phyloP scores from a whole-genome alignment of 2,797 vertebrate genomes.

The Cyclura pinguis region DNA sequence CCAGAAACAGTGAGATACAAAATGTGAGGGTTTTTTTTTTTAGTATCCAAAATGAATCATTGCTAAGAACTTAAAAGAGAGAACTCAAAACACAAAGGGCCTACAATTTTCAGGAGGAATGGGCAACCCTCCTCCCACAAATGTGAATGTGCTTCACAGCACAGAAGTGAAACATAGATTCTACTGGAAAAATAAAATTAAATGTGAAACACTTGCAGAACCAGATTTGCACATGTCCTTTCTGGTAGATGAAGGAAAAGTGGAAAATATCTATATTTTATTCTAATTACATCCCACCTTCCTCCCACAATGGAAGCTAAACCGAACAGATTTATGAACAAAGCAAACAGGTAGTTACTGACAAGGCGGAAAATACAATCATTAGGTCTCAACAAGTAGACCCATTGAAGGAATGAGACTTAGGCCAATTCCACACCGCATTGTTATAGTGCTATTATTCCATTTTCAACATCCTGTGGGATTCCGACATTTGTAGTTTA shows the following conservation, averaged over 20 bases:
- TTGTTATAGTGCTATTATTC: too few species aligned
- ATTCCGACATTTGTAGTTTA: too few species aligned
- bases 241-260: not conserved
- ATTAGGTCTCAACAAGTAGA: too few species aligned
- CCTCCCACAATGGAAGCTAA: too few species aligned
- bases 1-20: not conserved
- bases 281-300: too few species aligned
- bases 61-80: not conserved
- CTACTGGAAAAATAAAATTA: not conserved
- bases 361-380: too few species aligned
- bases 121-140: not conserved
- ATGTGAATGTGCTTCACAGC: not conserved
- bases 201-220: not conserved
- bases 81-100: not conserved
- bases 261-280: constrained; percentile 19
- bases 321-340: not conserved
- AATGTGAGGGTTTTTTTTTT: not conserved
- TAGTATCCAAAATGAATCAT: not conserved
- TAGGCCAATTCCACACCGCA: too few species aligned
- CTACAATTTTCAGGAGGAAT: not conserved
- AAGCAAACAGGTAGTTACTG: not conserved
- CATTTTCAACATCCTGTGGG: too few species aligned
- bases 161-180: not conserved
- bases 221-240: not conserved
- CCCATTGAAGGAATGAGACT: too few species aligned